These are phyloP conservation scores for Nannobrachium achirus DNA, from an alignment of 2,113 vertebrate species.

Conservation along the genomic window DNA sequence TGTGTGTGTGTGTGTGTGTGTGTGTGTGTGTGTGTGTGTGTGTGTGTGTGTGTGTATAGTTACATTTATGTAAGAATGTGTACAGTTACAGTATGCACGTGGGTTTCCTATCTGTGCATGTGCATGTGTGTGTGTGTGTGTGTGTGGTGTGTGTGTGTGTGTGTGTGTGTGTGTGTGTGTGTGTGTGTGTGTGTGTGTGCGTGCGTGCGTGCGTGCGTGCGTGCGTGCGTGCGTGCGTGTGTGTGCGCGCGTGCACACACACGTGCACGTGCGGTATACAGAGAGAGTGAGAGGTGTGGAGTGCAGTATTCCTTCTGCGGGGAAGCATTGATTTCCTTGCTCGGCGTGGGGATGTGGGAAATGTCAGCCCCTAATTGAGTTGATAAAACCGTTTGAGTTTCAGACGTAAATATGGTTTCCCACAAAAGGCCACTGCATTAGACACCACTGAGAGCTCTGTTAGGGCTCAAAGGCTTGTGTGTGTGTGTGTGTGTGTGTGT, in stretches of 20 bases:
- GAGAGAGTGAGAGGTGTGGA: slow-evolving; percentile 61
- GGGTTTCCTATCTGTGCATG: no score
- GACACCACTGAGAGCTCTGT: slow-evolving; percentile 47
- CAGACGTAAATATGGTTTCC: slow-evolving; percentile 68
- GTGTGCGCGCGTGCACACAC: slow-evolving; percentile 15
- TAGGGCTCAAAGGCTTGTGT: slow-evolving; percentile 43
- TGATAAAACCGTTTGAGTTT: slow-evolving; percentile 77
- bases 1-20: slow-evolving; percentile 17
- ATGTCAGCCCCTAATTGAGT: slow-evolving; percentile 81
- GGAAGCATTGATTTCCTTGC: slow-evolving; percentile 72
- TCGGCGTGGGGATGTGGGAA: slow-evolving; percentile 67
- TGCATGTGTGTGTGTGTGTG: slow-evolving; percentile 10
- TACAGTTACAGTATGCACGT: no score
- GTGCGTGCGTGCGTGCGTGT: slow-evolving; percentile 20
- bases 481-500: slow-evolving; percentile 16
- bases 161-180: slow-evolving; percentile 29
- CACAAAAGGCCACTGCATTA: slow-evolving; percentile 57
- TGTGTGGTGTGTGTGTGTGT: slow-evolving; percentile 18
- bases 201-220: slow-evolving; percentile 49
- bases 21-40: slow-evolving; percentile 36
- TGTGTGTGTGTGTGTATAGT: slow-evolving; percentile 23
- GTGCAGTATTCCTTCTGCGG: slow-evolving; percentile 70
- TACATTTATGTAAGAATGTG: no score
- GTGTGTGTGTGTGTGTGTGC: slow-evolving; percentile 31
- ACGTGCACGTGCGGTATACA: slow-evolving; percentile 38